Evolutionary conservation across 92 coral and sea anemone species (phyloP), one percentile per base, ranked within the genome.

Genomic region (Palythoa caribaeorum): DNA sequence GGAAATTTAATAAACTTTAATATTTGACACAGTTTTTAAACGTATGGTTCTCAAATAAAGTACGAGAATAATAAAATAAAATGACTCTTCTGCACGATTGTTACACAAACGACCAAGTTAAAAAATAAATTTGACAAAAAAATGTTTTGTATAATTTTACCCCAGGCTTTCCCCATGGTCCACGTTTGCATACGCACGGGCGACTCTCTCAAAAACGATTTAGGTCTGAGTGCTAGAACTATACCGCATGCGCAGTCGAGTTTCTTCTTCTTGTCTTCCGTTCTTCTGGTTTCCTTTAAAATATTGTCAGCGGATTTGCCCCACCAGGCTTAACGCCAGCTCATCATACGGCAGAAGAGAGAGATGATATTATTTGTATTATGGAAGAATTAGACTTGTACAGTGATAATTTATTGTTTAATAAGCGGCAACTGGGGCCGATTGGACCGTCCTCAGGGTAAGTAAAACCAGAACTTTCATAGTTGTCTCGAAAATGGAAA

Each of bases 311-410:
- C 74, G 88, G 91, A 48, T 60, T 65, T 66, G 44, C 86, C 86
- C 86, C 86, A 81, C 74, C 77, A 89, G 90, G 79, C 90, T 91
- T 79, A 79, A 88, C 73, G 94, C 94, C 94, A 91, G 94, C 89
- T 91, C 94, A 91, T 91, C 94, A 84, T 91, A 84, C 77, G 72
- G 88, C 51, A 80, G 62, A 68, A 50, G 63, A 36, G 11, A 77
- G 69, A 20, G 16, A 80, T 17, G 71, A 78, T 11, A 60, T 35
- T 11, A 12, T 7, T 2, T 13, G 19, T 78, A 20, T 9, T 47
- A 95, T 95, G 98, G 98, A 93, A 79, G 96, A 95, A 53, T 84
- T 95, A 12, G 96, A 94, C 73, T 87, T 90, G 73, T 95, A 95
- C 76, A 93, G 94, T 3, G 98, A 95, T 78, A 88, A 93, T 80